phyloP scores from a whole-genome alignment of 1,140 invertebrate species.

The Pseudomyrmex gracilis region DNA sequence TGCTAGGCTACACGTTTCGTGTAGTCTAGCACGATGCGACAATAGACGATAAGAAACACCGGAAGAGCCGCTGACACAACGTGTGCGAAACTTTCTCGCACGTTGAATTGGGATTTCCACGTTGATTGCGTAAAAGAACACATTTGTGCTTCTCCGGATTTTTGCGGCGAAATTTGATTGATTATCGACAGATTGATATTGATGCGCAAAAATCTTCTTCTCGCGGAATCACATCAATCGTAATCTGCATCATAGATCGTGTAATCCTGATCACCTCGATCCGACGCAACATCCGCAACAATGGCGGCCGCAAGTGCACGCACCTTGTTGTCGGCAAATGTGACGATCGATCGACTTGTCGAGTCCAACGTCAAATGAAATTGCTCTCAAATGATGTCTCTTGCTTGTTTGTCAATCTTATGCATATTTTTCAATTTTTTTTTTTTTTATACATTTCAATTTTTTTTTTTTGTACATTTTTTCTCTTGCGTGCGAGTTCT shows the following conservation, averaged over 20 bases:
- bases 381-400: too few relatives aligned
- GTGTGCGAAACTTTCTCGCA: conserved; percentile 51
- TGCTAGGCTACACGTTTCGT: not conserved
- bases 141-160: conserved; percentile 4
- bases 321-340: not conserved
- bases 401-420: too few relatives aligned
- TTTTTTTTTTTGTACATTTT: too few relatives aligned
- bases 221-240: conserved; percentile 59
- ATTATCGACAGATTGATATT: conserved; percentile 57
- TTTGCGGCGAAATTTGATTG: conserved; percentile 55
- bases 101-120: conserved; percentile 35
- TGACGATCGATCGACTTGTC: not conserved
- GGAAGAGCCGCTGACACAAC: conserved; percentile 23
- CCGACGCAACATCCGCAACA: not conserved
- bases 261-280: conserved; percentile 42
- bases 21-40: conserved; percentile 22
- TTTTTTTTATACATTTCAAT: too few relatives aligned
- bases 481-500: too few relatives aligned
- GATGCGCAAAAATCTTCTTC: conserved; percentile 48
- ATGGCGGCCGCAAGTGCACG: not conserved
- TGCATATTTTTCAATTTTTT: too few relatives aligned
- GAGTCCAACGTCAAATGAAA: not conserved
- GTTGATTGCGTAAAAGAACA: conserved; percentile 48
- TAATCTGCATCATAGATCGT: conserved; percentile 56
- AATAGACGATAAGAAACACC: conserved; percentile 34